Conservation (phyloP, 1,140 invertebrate genomes). For the Caenorhabditis latens region DNA sequence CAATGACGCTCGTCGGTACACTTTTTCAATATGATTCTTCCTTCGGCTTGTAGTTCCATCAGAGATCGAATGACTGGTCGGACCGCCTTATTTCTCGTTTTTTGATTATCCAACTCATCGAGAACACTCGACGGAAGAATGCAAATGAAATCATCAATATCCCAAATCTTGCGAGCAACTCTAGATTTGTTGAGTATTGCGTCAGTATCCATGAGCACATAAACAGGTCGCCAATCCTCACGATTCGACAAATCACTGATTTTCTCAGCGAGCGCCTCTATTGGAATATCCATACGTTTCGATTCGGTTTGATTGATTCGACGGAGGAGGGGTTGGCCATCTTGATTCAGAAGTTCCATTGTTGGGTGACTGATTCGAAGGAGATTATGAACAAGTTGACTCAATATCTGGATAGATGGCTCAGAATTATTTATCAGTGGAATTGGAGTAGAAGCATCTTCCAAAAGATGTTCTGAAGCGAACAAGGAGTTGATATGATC, state of each 20-base stretch:
- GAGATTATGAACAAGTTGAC: background rate
- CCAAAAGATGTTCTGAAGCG: background rate
- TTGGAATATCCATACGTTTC: conserved; percentile 14
- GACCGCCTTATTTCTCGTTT: background rate
- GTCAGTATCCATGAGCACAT: conserved; percentile 26
- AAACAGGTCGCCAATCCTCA: conserved; percentile 24
- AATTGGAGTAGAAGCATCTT: too few relatives aligned
- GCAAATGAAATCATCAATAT: conserved; percentile 44
- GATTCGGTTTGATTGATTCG: conserved; percentile 11
- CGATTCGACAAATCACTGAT: background rate
- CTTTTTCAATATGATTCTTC: conserved; percentile 13
- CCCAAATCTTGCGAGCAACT: conserved; percentile 2
- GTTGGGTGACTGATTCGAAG: background rate
- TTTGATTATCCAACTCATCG: background rate
- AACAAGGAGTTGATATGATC: background rate
- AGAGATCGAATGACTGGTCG: background rate
- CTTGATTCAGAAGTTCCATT: background rate
- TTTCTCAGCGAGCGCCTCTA: background rate
- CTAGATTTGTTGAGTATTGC: background rate
- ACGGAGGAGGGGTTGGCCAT: background rate
- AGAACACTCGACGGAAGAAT: conserved; percentile 11
- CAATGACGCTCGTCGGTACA: background rate
- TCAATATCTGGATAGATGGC: background rate
- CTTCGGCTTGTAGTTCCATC: conserved; percentile 38
- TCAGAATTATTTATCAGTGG: background rate